Percentiles rank a stretch among this genome's conserved stretches.
Evolutionary conservation across 2,113 vertebrate genomes (phyloP).

Genomic region (Piprites chloris): DNA sequence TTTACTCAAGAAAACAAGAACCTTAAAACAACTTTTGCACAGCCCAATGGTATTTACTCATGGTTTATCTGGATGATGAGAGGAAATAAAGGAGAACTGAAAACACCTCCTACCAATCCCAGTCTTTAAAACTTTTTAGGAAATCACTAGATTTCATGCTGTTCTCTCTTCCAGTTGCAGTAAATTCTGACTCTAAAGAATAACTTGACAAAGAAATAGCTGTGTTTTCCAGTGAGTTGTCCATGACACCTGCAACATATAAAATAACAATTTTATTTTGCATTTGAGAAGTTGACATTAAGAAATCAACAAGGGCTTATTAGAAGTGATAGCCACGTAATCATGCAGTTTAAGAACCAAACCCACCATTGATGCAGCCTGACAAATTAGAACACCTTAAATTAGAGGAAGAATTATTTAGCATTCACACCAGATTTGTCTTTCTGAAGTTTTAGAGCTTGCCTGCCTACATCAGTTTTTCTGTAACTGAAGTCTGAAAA

Average conservation of each 20-base stretch:
- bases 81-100: not conserved
- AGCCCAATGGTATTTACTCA: not conserved
- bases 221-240: slow-evolving; percentile 55
- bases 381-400: not conserved
- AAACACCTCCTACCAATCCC: slow-evolving; percentile 63
- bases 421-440: not conserved
- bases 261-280: not conserved
- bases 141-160: slow-evolving; percentile 16
- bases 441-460: not conserved
- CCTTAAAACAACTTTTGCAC: not conserved
- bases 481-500: not conserved
- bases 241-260: slow-evolving; percentile 35
- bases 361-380: not conserved
- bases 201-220: slow-evolving; percentile 9
- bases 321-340: not conserved
- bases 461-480: not conserved
- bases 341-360: not conserved
- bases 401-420: not conserved
- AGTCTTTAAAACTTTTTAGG: slow-evolving; percentile 1
- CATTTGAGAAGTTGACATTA: not conserved
- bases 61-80: not conserved
- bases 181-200: slow-evolving; percentile 25
- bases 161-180: slow-evolving; percentile 23
- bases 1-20: not conserved
- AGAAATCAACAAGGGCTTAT: not conserved